Conservation (phyloP, 2,888 invertebrate species). For the Antheraea assamensis region DNA sequence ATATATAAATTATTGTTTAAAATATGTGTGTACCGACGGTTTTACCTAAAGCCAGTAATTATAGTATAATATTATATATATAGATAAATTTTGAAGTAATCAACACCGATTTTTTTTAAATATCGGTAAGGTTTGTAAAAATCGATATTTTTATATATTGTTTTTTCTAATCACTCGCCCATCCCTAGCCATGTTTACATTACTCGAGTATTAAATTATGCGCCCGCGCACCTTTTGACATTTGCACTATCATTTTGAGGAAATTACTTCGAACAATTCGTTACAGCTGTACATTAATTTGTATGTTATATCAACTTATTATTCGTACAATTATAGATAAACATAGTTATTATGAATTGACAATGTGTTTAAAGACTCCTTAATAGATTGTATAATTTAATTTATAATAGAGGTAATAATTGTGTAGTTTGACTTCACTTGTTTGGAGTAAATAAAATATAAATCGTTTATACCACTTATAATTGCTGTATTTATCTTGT, state of each 20-base stretch:
- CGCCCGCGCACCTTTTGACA: constrained; percentile 60
- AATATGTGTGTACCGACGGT: too few species aligned
- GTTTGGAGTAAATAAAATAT: too few species aligned
- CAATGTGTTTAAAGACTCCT: neutral
- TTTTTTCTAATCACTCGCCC: too few species aligned
- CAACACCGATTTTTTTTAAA: too few species aligned
- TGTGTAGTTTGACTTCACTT: too few species aligned
- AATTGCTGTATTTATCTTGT: too few species aligned
- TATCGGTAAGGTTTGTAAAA: too few species aligned
- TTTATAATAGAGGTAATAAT: neutral
- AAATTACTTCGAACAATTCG: constrained; percentile 28
- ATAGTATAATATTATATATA: too few species aligned
- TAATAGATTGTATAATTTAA: neutral
- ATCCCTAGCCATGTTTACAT: constrained; percentile 25
- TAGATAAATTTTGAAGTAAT: too few species aligned
- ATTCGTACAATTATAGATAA: constrained; percentile 1
- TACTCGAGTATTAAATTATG: constrained; percentile 37
- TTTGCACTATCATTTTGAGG: constrained; percentile 39
- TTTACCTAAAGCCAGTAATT: too few species aligned
- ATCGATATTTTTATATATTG: neutral
- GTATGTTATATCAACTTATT: constrained; percentile 7
- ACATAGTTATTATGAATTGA: neutral
- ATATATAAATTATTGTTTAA: too few species aligned
- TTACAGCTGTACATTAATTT: constrained; percentile 10
- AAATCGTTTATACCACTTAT: too few species aligned